Base-by-base conservation (phyloP, 2,888 invertebrate genomes). In the Epirrhoe alternata region DNA sequence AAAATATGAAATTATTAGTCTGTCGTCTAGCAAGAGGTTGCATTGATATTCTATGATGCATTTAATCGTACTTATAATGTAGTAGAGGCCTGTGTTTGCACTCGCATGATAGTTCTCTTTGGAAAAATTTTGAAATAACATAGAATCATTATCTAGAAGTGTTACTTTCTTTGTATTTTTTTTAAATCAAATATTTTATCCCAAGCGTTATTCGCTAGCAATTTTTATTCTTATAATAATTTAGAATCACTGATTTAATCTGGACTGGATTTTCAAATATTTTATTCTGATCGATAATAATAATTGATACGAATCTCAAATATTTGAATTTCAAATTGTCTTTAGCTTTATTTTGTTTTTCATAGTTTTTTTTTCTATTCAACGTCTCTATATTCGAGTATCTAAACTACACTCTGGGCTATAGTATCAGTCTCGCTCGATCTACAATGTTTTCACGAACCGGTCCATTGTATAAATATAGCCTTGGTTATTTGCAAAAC, bases 401-500 rank as follows among this genome's bases (percentile, higher is more conserved):
- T 1, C 12, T n/a, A 45, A n/a, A 38, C 3, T 10, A 38, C 35
- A 38, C 35, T 12, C 12, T 10, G 12, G 38, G 12, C 16, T 1
- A 47, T 3, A 16, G 14, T 47, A 47, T 47, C 47, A 47, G 16
- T 12, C 47, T 14, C 16, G 2, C 6, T n/a, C n/a, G n/a, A n/a
- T 6, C 16, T 47, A 16, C 47, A 47, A 7, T 47, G 14, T 47
- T 47, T 47, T 47, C 16, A 47, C 16, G 3, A 47, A 47, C 47
- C 12, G 38, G 38, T 42, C 8, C 45, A 14, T 45, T 14, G 45
- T 33, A 53, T 53, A 33, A 69, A 68, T 10, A 42, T 72, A 70
- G 69, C 38, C 70, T 60, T 58, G 64, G 54, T 63, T 68, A 66
- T 64, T 59, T 68, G 49, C 56, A 16, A 24, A 58, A 54, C 64